Percentiles rank a stretch among this genome's conserved stretches.
Evolutionary conservation across 2,113 vertebrate genomes (phyloP).

Genomic region (Chunga burmeisteri): DNA sequence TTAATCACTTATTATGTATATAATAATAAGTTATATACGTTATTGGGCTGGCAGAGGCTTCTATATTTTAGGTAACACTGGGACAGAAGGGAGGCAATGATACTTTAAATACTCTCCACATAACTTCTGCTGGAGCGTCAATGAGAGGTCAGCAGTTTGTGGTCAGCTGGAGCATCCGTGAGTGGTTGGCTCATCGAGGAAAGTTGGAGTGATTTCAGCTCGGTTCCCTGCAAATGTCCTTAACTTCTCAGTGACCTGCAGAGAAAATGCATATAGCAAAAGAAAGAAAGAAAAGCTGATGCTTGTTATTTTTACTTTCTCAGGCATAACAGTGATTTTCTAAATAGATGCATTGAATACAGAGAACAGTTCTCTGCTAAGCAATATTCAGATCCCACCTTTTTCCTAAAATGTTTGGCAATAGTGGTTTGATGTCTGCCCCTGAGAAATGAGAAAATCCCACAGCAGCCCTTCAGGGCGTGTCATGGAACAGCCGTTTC

Average conservation of each 20-base stretch:
- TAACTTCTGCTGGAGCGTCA: not conserved
- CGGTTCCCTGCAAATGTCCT: not conserved
- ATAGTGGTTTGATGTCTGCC: not conserved
- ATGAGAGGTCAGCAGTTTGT: not conserved
- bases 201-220: not conserved
- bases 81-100: not conserved
- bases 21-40: no score
- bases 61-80: rapidly evolving
- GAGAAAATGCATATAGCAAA: not conserved
- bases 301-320: not conserved
- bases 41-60: not conserved
- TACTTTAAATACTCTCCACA: not conserved
- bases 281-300: not conserved
- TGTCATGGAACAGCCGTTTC: rapidly evolving
- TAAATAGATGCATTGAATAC: not conserved
- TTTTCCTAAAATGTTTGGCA: not conserved
- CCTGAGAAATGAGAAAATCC: not conserved
- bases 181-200: not conserved
- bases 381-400: not conserved
- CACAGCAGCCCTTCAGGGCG: rapidly evolving
- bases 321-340: not conserved
- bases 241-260: not conserved
- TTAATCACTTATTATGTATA: rapidly evolving
- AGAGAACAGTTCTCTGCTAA: not conserved
- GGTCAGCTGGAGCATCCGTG: not conserved